phyloP scores from a whole-genome alignment of 2,797 vertebrate genomes.

The Garrulus glandarius region DNA sequence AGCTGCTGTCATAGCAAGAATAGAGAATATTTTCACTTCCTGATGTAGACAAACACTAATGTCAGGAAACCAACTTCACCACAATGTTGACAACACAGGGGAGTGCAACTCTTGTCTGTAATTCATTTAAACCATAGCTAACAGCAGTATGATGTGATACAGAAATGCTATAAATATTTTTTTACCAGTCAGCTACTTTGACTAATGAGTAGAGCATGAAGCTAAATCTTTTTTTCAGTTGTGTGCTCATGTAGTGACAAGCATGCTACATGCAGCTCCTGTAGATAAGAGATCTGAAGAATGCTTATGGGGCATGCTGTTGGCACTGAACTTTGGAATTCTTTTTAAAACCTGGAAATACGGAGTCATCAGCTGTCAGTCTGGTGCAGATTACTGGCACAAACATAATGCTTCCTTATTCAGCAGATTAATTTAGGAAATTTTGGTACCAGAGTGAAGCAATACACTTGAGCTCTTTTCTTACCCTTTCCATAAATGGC shows the following conservation, averaged over 20 bases:
- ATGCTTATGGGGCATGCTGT: background rate
- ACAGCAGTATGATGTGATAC: background rate
- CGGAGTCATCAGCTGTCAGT: rapidly evolving
- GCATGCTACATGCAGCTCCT: background rate
- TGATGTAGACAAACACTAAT: background rate
- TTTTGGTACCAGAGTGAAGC: background rate
- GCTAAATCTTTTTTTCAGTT: background rate
- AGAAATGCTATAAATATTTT: background rate
- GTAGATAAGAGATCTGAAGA: background rate
- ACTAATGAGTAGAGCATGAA: background rate
- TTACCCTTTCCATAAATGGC: background rate
- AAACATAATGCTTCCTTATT: background rate
- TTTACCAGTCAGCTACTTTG: background rate
- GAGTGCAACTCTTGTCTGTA: background rate
- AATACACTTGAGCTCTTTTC: background rate
- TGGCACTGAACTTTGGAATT: background rate
- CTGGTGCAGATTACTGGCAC: background rate
- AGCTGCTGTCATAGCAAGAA: background rate
- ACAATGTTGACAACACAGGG: background rate
- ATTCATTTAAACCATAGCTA: slow-evolving; percentile 12
- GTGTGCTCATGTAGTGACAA: background rate
- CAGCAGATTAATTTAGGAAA: background rate
- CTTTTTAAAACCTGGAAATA: background rate
- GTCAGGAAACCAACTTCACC: slow-evolving; percentile 17
- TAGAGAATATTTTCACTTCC: background rate